A percentile compares a stretch with the other conserved stretches of the same genome.
Evolutionary conservation across 1,140 invertebrate species (phyloP).

Genomic region (Drosophila sp.): DNA sequence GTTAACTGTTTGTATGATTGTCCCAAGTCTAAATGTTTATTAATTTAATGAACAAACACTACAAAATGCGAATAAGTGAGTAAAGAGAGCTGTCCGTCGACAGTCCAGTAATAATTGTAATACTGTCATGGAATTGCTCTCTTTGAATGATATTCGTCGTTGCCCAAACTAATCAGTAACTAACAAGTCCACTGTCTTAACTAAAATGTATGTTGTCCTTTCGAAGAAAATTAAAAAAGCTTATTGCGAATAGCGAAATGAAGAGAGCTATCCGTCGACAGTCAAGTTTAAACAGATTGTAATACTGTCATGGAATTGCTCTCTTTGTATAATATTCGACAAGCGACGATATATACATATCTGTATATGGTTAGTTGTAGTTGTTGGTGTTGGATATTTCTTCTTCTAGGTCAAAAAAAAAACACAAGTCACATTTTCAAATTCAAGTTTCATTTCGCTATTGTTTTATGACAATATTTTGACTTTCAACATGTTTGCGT

Average conservation of each 20-base stretch:
- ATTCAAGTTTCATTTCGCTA: slow-evolving; percentile 50
- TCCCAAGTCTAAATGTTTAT: slow-evolving; percentile 38
- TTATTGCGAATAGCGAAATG: slow-evolving; percentile 85
- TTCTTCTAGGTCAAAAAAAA: slow-evolving; percentile 2
- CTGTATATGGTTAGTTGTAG: slow-evolving; percentile 21
- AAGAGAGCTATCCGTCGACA: slow-evolving; percentile 90
- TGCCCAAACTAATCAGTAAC: slow-evolving; percentile 52
- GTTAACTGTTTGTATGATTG: slow-evolving; percentile 46
- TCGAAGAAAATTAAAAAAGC: slow-evolving; percentile 8
- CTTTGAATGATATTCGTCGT: slow-evolving; percentile 86
- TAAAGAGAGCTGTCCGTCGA: slow-evolving; percentile 89
- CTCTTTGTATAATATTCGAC: slow-evolving; percentile 87
- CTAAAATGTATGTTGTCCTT: slow-evolving; percentile 38
- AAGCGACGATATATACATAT: slow-evolving; percentile 54
- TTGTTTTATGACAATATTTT: slow-evolving; percentile 41
- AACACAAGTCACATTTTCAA: slow-evolving; percentile 35
- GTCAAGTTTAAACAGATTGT: slow-evolving; percentile 85
- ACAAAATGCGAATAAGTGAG: slow-evolving; percentile 85
- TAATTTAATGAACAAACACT: slow-evolving; percentile 44
- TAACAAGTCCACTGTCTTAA: slow-evolving; percentile 25
- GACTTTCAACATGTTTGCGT: slow-evolving; percentile 40
- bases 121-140: slow-evolving; percentile 89
- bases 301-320: slow-evolving; percentile 89
- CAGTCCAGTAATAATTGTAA: slow-evolving; percentile 86
- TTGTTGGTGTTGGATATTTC: slow-evolving; percentile 42